Conservation (phyloP, 2,797 vertebrate genomes). For the Poecile montanus region DNA sequence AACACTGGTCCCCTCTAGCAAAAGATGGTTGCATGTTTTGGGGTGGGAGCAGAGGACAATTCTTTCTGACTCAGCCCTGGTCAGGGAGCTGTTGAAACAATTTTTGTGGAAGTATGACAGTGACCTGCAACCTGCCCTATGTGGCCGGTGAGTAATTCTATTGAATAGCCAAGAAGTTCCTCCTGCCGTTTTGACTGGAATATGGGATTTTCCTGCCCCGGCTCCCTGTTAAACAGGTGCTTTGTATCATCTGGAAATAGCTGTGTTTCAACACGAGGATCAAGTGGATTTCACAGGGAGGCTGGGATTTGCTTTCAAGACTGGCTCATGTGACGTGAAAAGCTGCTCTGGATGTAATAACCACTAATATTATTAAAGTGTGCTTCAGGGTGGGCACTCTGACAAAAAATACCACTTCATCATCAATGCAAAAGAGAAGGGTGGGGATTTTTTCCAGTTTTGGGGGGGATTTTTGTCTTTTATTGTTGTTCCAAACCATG, state of each 20-base stretch:
- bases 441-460: neutral
- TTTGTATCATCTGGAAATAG: constrained; percentile 45
- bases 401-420: neutral
- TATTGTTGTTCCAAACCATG: neutral
- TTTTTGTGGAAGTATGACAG: neutral
- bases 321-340: neutral
- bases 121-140: fast-evolving
- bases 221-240: constrained; percentile 1
- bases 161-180: neutral
- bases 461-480: neutral
- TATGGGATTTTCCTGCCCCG: neutral
- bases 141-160: neutral
- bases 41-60: neutral
- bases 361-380: neutral
- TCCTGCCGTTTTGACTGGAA: neutral
- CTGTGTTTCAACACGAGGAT: neutral
- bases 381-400: neutral
- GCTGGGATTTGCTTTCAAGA: constrained; percentile 29
- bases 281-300: constrained; percentile 23
- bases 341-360: neutral
- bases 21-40: neutral
- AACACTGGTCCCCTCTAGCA: fast-evolving
- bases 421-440: neutral
- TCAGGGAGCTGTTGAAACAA: neutral
- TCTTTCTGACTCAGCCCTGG: neutral